Percentiles rank a stretch among this genome's conserved stretches.
phyloP scores from a whole-genome alignment of 1,140 invertebrate genomes.

The Cydia pomonella region DNA sequence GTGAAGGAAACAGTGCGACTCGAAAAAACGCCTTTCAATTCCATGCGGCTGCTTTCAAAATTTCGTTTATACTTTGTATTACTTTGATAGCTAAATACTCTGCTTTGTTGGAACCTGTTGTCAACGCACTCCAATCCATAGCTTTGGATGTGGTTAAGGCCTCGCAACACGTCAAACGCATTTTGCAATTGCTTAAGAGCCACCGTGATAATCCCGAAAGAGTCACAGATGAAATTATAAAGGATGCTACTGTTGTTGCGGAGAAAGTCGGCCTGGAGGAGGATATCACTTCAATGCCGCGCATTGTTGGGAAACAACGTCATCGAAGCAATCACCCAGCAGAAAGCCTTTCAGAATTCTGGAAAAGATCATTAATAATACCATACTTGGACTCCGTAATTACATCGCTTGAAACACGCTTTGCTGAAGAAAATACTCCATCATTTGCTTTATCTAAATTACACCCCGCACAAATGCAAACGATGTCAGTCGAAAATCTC shows the following conservation, averaged over 20 bases:
- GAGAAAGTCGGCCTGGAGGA: too few relatives aligned
- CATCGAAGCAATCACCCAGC: slow-evolving; percentile 55
- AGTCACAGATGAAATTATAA: too few relatives aligned
- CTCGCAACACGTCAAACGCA: slow-evolving; percentile 47
- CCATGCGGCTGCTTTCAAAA: slow-evolving; percentile 48
- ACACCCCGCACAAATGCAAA: slow-evolving; percentile 45
- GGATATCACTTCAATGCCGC: too few relatives aligned
- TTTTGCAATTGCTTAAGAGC: too few relatives aligned
- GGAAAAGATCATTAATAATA: slow-evolving; percentile 52
- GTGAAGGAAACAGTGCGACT: slow-evolving; percentile 52
- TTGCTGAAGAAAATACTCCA: slow-evolving; percentile 45
- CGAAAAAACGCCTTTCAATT: slow-evolving; percentile 52
- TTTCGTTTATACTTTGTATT: slow-evolving; percentile 39
- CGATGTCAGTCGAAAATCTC: slow-evolving; percentile 43
- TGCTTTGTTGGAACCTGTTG: slow-evolving; percentile 44
- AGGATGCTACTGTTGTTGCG: too few relatives aligned
- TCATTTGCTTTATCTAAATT: slow-evolving; percentile 45
- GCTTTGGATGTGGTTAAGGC: slow-evolving; percentile 44
- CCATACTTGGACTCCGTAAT: slow-evolving; percentile 51
- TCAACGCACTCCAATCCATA: slow-evolving; percentile 51
- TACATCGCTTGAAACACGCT: slow-evolving; percentile 44
- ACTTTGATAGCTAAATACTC: slow-evolving; percentile 49
- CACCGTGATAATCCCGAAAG: too few relatives aligned
- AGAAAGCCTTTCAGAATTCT: slow-evolving; percentile 52
- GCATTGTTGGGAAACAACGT: too few relatives aligned